Evolutionary conservation across 2,113 vertebrate species (phyloP), one percentile per base, ranked within the genome.

Genomic region (Xiphorhynchus elegans): DNA sequence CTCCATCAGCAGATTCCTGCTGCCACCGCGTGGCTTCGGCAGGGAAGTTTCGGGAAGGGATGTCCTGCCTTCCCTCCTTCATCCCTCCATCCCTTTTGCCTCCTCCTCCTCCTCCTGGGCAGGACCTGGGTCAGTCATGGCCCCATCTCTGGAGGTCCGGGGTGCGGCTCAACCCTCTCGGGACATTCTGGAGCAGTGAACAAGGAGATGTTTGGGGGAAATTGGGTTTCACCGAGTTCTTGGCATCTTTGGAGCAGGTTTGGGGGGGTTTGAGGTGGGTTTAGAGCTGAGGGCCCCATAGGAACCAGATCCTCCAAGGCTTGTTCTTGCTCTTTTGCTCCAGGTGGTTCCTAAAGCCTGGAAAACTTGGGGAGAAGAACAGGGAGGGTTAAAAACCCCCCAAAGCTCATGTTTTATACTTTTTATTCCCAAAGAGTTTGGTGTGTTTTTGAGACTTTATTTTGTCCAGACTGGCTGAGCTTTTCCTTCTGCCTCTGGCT

Each of bases 1-100:
- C 44, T 46, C 68, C 85, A 92, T 78, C 69, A 12, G 90, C 89
- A 28, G 96, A 42, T 33, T 7, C 63, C 64, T 96, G 94, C 94
- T 97, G 96, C 97, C 96, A 93, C 83, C 97, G 20, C 49, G 80
- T 56, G 97, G 96, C 33, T 25, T 9, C 31, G 1, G 7, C 31
- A 0, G 46, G 83, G 25, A 81, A 82, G 3, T 16, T 8, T 31
- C 39, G 16, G 23, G 44, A 5, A 29, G 29, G 2, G 10, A 12
- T 9, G 33, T 11, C 9, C 10, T 25, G 46, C 17, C 47, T 14
- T 42, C 40, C 40, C 40, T 70, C 47, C 25, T 50, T 14, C 13
- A 29, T 31, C 40, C 62, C 63, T 44, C 29, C 40, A 33, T 11
- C 52, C 40, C 63, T 64, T 64, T 31, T 21, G 28, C 35, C 58